Percentiles rank a stretch among this genome's conserved stretches.
These are phyloP conservation scores for Acomys russatus DNA, from an alignment of 2,797 vertebrate genomes.

Conservation along the genomic window DNA sequence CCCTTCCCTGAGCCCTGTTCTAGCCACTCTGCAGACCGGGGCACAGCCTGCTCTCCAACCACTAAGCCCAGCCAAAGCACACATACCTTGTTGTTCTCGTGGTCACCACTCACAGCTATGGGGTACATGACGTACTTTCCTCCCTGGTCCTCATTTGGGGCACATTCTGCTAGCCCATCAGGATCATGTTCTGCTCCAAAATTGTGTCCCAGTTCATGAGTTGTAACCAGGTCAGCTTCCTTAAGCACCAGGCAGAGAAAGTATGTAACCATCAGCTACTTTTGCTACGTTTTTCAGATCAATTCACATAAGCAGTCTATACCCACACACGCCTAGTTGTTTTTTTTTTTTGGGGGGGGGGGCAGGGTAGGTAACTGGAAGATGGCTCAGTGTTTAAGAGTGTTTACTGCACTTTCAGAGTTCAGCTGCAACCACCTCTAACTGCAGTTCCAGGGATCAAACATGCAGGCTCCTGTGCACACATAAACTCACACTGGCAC, in stretches of 20 bases:
- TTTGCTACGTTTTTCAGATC: neutral
- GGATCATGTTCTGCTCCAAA: conserved; percentile 99
- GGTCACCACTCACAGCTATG: conserved; percentile 98
- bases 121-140: conserved; percentile 99
- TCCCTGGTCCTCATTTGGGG: conserved; percentile 96
- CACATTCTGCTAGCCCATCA: conserved; percentile 94
- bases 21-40: too few relatives aligned
- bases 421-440: neutral
- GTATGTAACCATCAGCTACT: neutral
- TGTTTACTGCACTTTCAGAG: neutral
- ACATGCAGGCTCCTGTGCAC: neutral
- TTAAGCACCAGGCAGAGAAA: conserved; percentile 80
- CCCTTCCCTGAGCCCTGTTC: neutral
- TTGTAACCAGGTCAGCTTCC: conserved; percentile 99
- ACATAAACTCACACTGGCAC: neutral
- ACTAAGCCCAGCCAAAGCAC: neutral
- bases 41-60: neutral
- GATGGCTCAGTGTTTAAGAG: neutral
- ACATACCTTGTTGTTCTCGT: conserved; percentile 97
- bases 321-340: neutral
- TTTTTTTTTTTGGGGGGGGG: neutral
- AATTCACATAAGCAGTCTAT: neutral
- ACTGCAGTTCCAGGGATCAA: neutral
- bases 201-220: conserved; percentile 98
- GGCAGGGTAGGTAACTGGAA: too few relatives aligned